Evolutionary conservation across 1,140 invertebrate species (phyloP).

Genomic region (Aphaenogaster floridana): DNA sequence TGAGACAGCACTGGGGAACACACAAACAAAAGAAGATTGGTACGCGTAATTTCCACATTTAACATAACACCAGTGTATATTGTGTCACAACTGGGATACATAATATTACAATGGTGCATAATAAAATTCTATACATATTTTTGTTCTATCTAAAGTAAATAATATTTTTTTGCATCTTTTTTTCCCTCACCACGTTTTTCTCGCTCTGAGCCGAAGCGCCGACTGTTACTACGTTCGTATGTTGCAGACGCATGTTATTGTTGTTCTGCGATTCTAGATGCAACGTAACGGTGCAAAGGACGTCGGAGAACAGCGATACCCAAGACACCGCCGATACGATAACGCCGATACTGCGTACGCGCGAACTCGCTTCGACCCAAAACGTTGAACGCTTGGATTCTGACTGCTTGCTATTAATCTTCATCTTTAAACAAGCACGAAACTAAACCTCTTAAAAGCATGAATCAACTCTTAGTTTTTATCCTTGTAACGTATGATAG

Average conservation of each 20-base stretch:
- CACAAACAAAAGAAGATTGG: slow-evolving; percentile 52
- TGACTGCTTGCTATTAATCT: slow-evolving; percentile 68
- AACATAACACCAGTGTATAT: slow-evolving; percentile 87
- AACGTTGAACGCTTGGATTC: slow-evolving; percentile 75
- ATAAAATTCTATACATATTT: slow-evolving; percentile 87
- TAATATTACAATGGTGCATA: slow-evolving; percentile 87
- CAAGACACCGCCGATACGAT: too few species aligned
- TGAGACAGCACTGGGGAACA: slow-evolving; percentile 43
- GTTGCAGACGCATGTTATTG: neutral
- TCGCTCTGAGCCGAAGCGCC: slow-evolving; percentile 80
- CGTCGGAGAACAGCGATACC: neutral
- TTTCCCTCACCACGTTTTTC: slow-evolving; percentile 76
- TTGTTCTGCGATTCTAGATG: neutral
- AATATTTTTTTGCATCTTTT: slow-evolving; percentile 82
- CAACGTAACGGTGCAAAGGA: neutral
- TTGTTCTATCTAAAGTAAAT: slow-evolving; percentile 85
- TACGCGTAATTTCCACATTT: slow-evolving; percentile 83
- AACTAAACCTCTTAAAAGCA: slow-evolving; percentile 85
- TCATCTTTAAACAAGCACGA: slow-evolving; percentile 79
- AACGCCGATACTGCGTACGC: neutral
- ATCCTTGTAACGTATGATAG: slow-evolving; percentile 81
- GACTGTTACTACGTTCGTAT: neutral
- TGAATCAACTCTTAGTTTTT: slow-evolving; percentile 85
- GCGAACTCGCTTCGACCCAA: slow-evolving; percentile 77
- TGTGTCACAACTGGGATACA: slow-evolving; percentile 86